Conservation (phyloP, 2,888 invertebrate species). For the Thyatira batis region DNA sequence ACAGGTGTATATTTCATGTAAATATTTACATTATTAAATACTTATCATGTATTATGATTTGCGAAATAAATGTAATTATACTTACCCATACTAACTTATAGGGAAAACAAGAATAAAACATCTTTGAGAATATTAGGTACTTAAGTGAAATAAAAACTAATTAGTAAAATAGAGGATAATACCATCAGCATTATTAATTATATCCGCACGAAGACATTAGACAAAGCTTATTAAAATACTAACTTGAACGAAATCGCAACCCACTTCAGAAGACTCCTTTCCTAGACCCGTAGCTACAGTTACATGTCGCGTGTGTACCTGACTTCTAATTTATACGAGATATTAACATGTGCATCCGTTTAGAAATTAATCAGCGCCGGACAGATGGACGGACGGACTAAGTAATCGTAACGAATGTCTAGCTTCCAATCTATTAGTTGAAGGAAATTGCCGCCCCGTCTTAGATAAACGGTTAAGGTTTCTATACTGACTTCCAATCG, state of each 20-base stretch:
- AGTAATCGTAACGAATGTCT: constrained; percentile 56
- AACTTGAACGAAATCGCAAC: neutral
- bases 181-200: no score
- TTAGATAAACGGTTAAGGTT: constrained; percentile 64
- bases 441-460: constrained; percentile 78
- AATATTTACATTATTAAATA: no score
- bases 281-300: neutral
- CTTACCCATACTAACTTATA: no score
- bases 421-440: constrained; percentile 68
- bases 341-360: constrained; percentile 46
- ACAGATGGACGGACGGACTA: constrained; percentile 39
- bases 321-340: constrained; percentile 47
- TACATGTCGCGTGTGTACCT: constrained; percentile 11
- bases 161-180: no score
- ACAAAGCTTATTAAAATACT: no score
- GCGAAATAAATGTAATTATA: no score
- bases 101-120: no score
- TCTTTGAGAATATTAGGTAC: no score
- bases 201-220: no score
- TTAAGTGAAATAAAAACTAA: no score
- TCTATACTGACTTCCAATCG: constrained; percentile 28
- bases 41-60: no score
- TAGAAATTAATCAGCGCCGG: constrained; percentile 62
- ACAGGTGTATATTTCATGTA: no score
- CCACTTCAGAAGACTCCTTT: neutral